Evolutionary conservation across 2,888 invertebrate genomes (phyloP), one percentile per base, ranked within the genome.

Genomic region (Yponomeuta plumbellus): DNA sequence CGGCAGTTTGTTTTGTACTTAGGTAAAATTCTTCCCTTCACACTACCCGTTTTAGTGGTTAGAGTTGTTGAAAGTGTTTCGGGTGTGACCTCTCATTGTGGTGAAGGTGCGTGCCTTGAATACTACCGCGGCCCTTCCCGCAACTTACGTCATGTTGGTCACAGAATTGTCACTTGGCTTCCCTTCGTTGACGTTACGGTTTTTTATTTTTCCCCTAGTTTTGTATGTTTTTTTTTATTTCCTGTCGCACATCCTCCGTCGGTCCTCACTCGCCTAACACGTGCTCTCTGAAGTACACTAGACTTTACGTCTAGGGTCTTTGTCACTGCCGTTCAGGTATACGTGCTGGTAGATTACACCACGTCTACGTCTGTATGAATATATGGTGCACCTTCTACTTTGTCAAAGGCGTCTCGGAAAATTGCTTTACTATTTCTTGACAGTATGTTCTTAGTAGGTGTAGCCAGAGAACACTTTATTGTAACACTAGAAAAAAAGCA

Each of bases 1-100:
- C 17, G 44, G 17, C 17, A 52, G 17, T 52, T 52, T 17, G 17
- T 17, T 52, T 17, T 13, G 44, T 17, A 13, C 44, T 4, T 13
- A 13, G 17, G 17, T 52, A 17, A 52, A 52, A 13, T 52, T 52
- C 17, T 52, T 17, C 17, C 17, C 44, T 52, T 52, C 44, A 52
- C 44, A 5, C 44, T 52, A 13, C 11, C 44, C 17, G 3, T 2
- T 52, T 62, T 26, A 39, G 56, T 44, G 64, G 64, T 64, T 64
- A 52, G 64, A 44, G 64, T 52, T 39, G 64, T 44, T 44, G 23
- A 22, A 64, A 44, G 52, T 64, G 64, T 64, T 64, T 21, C 76
- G 75, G 80, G 83, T 81, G 82, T 79, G 78, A 79, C 75, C 73
- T 76, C 76, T 79, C 80, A 78, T 80, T 78, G 79, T 75, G 75